phyloP scores from a whole-genome alignment of 2,888 invertebrate genomes.

The Troilus luridus region DNA sequence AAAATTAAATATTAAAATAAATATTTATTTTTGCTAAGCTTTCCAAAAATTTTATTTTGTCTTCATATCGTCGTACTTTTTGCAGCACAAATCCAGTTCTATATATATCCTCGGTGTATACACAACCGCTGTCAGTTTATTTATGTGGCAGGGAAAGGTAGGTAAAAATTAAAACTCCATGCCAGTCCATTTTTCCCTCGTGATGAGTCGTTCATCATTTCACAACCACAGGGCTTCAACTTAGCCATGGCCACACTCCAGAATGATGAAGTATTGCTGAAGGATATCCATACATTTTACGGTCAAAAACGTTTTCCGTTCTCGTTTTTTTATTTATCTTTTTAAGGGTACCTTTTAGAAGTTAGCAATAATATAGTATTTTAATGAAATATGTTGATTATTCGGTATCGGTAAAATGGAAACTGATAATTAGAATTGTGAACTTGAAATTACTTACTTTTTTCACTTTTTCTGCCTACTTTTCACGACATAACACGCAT shows the following conservation, averaged over 20 bases:
- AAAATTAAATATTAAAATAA: no score
- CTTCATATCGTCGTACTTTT: no score
- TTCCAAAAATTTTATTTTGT: no score
- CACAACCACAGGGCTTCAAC: not conserved
- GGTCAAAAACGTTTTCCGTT: not conserved
- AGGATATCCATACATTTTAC: not conserved
- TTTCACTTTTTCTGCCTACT: not conserved
- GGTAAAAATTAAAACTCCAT: not conserved
- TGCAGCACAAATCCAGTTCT: no score
- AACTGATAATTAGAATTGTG: not conserved
- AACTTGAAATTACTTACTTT: not conserved
- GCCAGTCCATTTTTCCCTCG: not conserved
- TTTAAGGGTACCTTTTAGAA: not conserved
- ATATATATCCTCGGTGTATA: not conserved
- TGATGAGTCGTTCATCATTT: not conserved
- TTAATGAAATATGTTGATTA: no score
- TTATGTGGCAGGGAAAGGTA: not conserved
- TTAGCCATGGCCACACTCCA: not conserved
- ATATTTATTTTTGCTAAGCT: no score
- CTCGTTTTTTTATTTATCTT: not conserved
- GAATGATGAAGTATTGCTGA: not conserved
- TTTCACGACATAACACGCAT: not conserved
- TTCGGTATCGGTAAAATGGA: not conserved
- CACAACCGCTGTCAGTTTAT: not conserved
- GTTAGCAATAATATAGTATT: no score